Conservation (phyloP, 2,888 invertebrate species). For the Erebia palarica region DNA sequence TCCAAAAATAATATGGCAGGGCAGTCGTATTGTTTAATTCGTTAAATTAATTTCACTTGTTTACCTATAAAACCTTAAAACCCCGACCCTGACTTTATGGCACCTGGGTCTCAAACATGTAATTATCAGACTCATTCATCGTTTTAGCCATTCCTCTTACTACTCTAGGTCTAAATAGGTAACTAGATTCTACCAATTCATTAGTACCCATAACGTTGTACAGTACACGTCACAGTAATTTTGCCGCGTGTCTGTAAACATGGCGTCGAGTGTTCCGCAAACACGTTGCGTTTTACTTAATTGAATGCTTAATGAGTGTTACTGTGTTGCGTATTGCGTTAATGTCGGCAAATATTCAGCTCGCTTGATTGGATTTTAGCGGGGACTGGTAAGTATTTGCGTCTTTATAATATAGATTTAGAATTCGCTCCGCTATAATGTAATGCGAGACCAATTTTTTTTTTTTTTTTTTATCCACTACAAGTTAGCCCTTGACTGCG, state of each 20-base stretch:
- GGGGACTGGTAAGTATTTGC: constrained; percentile 2
- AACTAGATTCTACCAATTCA: not conserved
- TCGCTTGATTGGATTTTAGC: constrained; percentile 45
- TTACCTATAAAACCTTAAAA: too few species aligned
- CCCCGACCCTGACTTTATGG: too few species aligned
- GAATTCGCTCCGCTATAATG: too few species aligned
- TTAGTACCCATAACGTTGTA: not conserved
- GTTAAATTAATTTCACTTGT: too few species aligned
- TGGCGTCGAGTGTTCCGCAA: constrained; percentile 62
- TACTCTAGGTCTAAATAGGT: not conserved
- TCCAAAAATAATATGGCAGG: too few species aligned
- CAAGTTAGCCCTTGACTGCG: too few species aligned
- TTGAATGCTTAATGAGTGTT: constrained; percentile 70
- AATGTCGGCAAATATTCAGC: constrained; percentile 45
- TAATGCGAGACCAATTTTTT: too few species aligned
- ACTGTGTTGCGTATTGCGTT: constrained; percentile 42
- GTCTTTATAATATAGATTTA: constrained; percentile 15
- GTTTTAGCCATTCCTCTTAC: too few species aligned
- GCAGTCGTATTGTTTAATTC: too few species aligned
- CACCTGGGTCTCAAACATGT: too few species aligned
- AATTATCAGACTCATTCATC: too few species aligned
- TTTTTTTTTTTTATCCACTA: too few species aligned
- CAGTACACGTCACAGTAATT: constrained; percentile 16
- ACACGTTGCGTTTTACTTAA: constrained; percentile 72
- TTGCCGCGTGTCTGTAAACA: constrained; percentile 54